Evolutionary conservation across 2,113 vertebrate genomes (phyloP).

Genomic region (Cyprinus carpio): DNA sequence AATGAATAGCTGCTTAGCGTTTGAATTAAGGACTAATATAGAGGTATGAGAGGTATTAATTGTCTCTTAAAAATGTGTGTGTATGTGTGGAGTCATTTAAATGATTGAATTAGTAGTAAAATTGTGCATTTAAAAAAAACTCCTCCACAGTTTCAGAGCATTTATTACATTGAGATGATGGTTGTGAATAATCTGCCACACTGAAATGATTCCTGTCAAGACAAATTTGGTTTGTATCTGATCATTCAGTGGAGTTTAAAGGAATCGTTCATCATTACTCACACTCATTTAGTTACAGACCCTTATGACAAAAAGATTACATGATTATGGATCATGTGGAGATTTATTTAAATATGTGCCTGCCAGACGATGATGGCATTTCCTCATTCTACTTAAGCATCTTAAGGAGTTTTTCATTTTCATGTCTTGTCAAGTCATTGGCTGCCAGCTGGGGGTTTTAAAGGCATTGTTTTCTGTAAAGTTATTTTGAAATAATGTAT

Average conservation of each 20-base stretch:
- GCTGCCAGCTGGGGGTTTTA: background rate
- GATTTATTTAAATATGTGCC: background rate
- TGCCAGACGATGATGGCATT: background rate
- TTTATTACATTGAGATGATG: background rate
- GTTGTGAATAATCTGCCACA: background rate
- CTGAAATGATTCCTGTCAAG: background rate
- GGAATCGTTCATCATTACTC: background rate
- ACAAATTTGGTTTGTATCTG: background rate
- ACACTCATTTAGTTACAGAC: background rate
- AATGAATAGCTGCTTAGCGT: conserved; percentile 11
- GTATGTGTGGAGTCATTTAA: background rate
- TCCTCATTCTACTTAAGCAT: background rate
- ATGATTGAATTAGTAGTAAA: background rate
- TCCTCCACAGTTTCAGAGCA: background rate
- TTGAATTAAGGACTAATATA: conserved; percentile 44
- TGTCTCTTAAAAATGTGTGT: conserved; percentile 8
- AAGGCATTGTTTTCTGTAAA: background rate
- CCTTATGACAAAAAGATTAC: background rate
- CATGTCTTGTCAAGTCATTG: background rate
- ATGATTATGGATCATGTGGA: background rate
- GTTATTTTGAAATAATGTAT: background rate
- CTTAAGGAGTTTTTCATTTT: background rate
- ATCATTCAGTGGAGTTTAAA: background rate
- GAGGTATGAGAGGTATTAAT: conserved; percentile 31
- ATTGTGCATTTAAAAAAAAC: background rate